Evolutionary conservation across 1,140 invertebrate species (phyloP), one percentile per base, ranked within the genome.

Genomic region (Ceratina australensis): DNA sequence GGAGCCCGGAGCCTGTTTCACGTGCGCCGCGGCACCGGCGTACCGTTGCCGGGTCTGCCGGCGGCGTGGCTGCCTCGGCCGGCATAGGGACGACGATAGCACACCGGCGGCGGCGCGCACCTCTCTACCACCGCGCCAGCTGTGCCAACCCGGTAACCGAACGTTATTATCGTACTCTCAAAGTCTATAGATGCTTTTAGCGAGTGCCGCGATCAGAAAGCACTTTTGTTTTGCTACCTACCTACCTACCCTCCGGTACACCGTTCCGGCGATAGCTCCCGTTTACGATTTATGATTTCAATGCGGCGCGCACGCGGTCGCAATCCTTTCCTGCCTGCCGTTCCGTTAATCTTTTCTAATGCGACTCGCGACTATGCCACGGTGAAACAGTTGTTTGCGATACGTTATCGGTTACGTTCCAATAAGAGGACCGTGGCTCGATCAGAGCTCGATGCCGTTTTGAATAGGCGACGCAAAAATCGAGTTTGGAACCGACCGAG

Each of bases 91-190:
- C 65, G 78, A 66, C 80, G 83, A 72, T 73, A 67, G 65, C 57
- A 64, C 73, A 28, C 57, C 69, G 54, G 13, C 49, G 33, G 33
- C 33, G 33, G 33, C 33, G 28, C 28, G 28, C 79, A 72, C 33
- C 10, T 8, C 33, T 42, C 33, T 42, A 42, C 60, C 81, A n/a
- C n/a, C n/a, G n/a, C 72, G 72, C 73, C 83, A 84, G 82, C 83
- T 84, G 83, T 65, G 79, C 82, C 82, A 81, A 63, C 79, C 69
- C 59, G 74, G 73, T 85, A 81, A 84, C 79, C 74, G 74, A 69
- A 59, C 82, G 75, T 84, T 84, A 85, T 85, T 85, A 85, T 85
- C 83, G 72, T 84, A 71, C 78, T 61, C 71, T 69, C 78, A 10
- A 67, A 84, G 71, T 81, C 83, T 26, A 66, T 84, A 84, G 82